These are phyloP conservation scores for Pedetes capensis DNA, from an alignment of 2,113 vertebrate genomes.

Conservation along the genomic window DNA sequence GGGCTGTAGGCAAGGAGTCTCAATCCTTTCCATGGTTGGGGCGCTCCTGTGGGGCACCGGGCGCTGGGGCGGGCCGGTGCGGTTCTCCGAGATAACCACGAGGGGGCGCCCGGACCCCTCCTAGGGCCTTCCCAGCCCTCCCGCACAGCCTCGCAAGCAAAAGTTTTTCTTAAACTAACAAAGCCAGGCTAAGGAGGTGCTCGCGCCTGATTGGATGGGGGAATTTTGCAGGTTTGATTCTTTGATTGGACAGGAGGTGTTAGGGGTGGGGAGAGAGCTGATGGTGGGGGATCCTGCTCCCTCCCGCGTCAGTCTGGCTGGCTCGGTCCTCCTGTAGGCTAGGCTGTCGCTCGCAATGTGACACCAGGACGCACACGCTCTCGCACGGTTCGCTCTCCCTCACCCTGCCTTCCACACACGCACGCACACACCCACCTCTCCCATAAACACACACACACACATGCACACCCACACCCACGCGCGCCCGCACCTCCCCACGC, in stretches of 20 bases:
- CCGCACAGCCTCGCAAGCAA: slow-evolving; percentile 76
- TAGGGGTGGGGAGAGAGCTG: slow-evolving; percentile 80
- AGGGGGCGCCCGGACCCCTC: slow-evolving; percentile 75
- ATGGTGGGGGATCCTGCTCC: slow-evolving; percentile 72
- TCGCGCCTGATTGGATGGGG: slow-evolving; percentile 79
- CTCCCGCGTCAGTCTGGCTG: slow-evolving; percentile 74
- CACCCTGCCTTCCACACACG: slow-evolving; percentile 52
- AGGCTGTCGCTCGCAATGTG: slow-evolving; percentile 81
- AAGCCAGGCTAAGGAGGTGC: slow-evolving; percentile 78
- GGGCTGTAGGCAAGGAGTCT: background rate
- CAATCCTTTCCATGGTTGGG: background rate
- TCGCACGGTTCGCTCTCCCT: slow-evolving; percentile 70
- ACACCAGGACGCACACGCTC: slow-evolving; percentile 75
- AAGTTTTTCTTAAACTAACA: slow-evolving; percentile 84
- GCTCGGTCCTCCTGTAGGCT: slow-evolving; percentile 73
- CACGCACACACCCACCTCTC: slow-evolving; percentile 73
- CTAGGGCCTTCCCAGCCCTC: slow-evolving; percentile 38
- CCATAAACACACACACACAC: slow-evolving; percentile 79
- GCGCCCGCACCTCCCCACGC: slow-evolving; percentile 79
- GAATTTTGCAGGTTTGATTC: slow-evolving; percentile 80
- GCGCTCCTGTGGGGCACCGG: accelerated
- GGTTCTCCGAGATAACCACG: slow-evolving; percentile 19
- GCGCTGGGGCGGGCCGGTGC: background rate
- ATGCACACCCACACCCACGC: slow-evolving; percentile 82
- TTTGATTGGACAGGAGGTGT: slow-evolving; percentile 83